Conservation (phyloP, 1,140 invertebrate genomes). For the Orius insidiosus region DNA sequence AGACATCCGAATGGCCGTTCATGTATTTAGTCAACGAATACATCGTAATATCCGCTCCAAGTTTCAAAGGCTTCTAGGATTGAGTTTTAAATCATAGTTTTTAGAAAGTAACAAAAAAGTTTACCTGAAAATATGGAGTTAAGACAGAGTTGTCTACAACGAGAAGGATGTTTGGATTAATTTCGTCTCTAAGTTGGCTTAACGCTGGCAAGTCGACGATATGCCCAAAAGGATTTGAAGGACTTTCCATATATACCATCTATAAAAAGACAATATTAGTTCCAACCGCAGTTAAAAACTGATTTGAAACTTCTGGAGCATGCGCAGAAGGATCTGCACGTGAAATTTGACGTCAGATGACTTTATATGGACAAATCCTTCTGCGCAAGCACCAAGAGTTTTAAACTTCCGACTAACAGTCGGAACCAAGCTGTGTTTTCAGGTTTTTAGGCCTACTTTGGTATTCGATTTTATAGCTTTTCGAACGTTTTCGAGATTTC, state of each 20-base stretch:
- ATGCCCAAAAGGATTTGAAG: slow-evolving; percentile 93
- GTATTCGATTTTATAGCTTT: slow-evolving; percentile 64
- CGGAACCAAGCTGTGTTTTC: too few species aligned
- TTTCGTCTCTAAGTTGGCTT: slow-evolving; percentile 38
- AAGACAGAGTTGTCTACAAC: slow-evolving; percentile 97
- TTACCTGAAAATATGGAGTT: slow-evolving; percentile 80
- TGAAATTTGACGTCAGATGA: too few species aligned
- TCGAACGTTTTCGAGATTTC: slow-evolving; percentile 44
- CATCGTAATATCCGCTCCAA: too few species aligned
- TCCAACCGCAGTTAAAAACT: too few species aligned
- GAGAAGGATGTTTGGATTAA: slow-evolving; percentile 51
- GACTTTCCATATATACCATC: slow-evolving; percentile 94
- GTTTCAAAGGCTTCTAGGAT: not conserved
- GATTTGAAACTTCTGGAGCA: too few species aligned
- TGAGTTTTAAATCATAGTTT: not conserved
- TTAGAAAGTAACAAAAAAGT: slow-evolving; percentile 2
- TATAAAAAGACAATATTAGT: too few species aligned
- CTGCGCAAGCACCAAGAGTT: too few species aligned
- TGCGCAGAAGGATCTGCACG: too few species aligned
- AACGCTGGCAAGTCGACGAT: slow-evolving; percentile 74
- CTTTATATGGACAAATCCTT: too few species aligned
- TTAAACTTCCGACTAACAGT: too few species aligned
- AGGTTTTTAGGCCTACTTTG: too few species aligned
- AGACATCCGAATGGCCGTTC: slow-evolving; percentile 94
- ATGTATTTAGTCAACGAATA: slow-evolving; percentile 97